Percentiles rank a stretch among this genome's conserved stretches.
These are phyloP conservation scores for Notocelia uddmanniana DNA, from an alignment of 2,888 invertebrate genomes.

Conservation along the genomic window DNA sequence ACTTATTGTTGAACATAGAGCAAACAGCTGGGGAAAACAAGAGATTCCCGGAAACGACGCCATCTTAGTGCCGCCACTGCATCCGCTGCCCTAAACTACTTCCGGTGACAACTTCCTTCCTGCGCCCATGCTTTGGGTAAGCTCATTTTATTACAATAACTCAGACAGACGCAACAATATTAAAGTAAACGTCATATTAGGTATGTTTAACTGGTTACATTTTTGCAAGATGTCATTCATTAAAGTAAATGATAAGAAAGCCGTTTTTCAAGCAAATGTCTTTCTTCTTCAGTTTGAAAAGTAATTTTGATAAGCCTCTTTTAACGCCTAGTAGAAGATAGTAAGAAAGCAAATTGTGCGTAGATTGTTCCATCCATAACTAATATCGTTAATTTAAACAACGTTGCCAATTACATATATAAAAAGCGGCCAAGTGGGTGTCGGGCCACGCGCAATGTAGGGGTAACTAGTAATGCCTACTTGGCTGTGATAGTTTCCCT, in stretches of 20 bases:
- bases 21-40: constrained; percentile 56
- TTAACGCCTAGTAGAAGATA: too few relatives aligned
- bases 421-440: too few relatives aligned
- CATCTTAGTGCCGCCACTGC: constrained; percentile 60
- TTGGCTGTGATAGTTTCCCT: too few relatives aligned
- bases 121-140: constrained; percentile 52
- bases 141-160: constrained; percentile 46
- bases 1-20: constrained; percentile 48
- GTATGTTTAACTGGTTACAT: constrained; percentile 1
- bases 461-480: too few relatives aligned
- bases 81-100: constrained; percentile 65
- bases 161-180: constrained; percentile 14
- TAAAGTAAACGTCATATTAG: constrained; percentile 16
- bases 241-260: neutral
- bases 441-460: too few relatives aligned
- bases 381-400: too few relatives aligned
- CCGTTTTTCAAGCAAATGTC: too few relatives aligned
- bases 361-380: too few relatives aligned
- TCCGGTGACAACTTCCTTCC: constrained; percentile 63
- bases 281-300: too few relatives aligned
- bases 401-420: too few relatives aligned
- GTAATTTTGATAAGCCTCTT: too few relatives aligned
- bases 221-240: constrained; percentile 2
- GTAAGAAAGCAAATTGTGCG: too few relatives aligned
- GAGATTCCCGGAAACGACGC: constrained; percentile 58